Percentiles rank a stretch among this genome's conserved stretches.
Conservation (phyloP, 2,888 invertebrate genomes). For the Platycnemis pennipes region DNA sequence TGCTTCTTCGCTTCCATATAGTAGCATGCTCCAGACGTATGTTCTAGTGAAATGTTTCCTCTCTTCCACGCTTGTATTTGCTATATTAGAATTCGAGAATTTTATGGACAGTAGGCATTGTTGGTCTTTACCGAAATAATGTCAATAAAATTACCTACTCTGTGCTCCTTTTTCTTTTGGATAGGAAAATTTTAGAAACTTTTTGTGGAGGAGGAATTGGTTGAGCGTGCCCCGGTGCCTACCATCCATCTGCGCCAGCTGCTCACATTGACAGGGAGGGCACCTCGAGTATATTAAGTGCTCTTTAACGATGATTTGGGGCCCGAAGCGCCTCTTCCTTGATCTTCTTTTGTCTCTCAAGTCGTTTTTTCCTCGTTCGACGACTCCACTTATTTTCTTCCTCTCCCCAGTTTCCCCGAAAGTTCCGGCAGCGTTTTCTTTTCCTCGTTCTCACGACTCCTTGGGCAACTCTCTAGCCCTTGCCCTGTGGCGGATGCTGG, state of each 20-base stretch:
- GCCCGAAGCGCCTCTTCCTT: background rate
- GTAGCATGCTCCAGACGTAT: no score
- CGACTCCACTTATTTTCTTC: background rate
- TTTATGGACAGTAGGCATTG: no score
- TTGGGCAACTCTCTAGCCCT: background rate
- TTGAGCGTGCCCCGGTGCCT: background rate
- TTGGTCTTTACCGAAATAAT: no score
- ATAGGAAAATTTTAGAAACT: background rate
- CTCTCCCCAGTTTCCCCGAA: background rate
- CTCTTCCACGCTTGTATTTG: no score
- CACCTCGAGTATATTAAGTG: background rate
- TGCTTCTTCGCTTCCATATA: no score
- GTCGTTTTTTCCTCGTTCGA: background rate
- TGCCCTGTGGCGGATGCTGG: background rate
- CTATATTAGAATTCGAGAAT: no score
- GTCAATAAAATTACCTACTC: no score
- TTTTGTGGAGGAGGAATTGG: background rate
- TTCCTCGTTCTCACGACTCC: background rate
- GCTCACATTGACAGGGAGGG: background rate
- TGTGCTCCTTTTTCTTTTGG: background rate
- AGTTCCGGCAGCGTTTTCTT: background rate
- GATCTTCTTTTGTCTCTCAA: background rate
- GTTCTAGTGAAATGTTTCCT: no score
- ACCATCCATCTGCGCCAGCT: background rate
- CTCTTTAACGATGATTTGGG: conserved; percentile 9